Conservation (phyloP, 2,888 invertebrate genomes). For the Oscheius sp. region DNA sequence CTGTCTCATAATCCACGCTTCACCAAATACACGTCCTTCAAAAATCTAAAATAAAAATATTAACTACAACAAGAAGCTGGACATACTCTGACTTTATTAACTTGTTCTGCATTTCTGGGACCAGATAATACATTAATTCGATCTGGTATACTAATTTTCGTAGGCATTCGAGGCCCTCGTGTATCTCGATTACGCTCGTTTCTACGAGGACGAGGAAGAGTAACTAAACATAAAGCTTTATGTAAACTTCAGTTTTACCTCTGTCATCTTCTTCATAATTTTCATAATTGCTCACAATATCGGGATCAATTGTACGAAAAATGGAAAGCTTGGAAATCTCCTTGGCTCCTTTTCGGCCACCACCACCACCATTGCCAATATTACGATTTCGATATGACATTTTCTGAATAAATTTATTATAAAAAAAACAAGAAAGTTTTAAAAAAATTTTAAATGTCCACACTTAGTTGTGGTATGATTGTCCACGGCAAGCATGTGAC, state of each 20-base stretch:
- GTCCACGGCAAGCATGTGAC: background rate
- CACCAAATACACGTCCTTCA: constrained; percentile 31
- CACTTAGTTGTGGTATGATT: background rate
- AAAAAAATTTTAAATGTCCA: background rate
- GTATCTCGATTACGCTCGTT: background rate
- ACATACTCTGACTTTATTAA: constrained; percentile 35
- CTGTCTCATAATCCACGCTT: constrained; percentile 44
- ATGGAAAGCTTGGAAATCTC: constrained; percentile 42
- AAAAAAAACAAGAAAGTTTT: background rate
- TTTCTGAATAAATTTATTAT: background rate
- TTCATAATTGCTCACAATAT: constrained; percentile 59
- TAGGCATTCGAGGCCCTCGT: background rate
- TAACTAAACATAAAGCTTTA: background rate
- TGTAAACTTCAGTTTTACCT: background rate
- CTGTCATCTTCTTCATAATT: constrained; percentile 51
- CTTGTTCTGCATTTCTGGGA: constrained; percentile 40
- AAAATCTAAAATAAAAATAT: background rate
- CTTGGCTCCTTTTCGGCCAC: constrained; percentile 48
- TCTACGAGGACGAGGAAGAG: background rate
- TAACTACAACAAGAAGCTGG: background rate
- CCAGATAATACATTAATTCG: constrained; percentile 16
- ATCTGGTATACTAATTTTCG: too few relatives aligned
- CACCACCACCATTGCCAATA: constrained; percentile 4
- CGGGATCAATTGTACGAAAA: constrained; percentile 54
- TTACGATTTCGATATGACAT: constrained; percentile 11